Percentiles rank a stretch among this genome's conserved stretches.
phyloP scores from a whole-genome alignment of 2,888 invertebrate genomes.

The Empis stercorea region DNA sequence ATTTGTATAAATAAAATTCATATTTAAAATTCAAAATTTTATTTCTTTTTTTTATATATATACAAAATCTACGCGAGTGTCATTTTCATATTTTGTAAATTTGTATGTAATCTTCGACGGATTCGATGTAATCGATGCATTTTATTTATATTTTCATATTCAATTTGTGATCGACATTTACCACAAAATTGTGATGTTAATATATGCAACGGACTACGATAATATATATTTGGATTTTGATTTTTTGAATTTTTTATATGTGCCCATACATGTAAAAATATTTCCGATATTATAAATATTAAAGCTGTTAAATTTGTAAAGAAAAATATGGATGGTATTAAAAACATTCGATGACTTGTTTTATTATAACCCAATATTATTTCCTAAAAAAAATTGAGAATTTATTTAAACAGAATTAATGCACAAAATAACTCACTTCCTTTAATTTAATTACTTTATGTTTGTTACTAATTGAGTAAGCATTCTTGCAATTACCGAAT shows the following conservation, averaged over 20 bases:
- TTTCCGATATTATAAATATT: conserved; percentile 43
- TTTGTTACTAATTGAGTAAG: too few relatives aligned
- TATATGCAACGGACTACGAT: conserved; percentile 56
- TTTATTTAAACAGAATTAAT: not conserved
- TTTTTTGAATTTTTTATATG: conserved; percentile 52
- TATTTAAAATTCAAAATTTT: not conserved
- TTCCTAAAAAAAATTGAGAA: conserved; percentile 19
- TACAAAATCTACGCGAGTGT: conserved; percentile 11
- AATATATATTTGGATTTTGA: conserved; percentile 45
- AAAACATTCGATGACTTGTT: conserved; percentile 40
- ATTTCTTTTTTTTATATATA: conserved; percentile 16
- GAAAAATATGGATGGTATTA: conserved; percentile 47
- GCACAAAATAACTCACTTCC: too few relatives aligned
- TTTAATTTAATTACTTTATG: too few relatives aligned
- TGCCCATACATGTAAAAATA: conserved; percentile 51
- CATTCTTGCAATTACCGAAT: too few relatives aligned
- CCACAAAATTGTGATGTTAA: conserved; percentile 57
- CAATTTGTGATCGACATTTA: conserved; percentile 47
- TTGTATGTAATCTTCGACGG: conserved; percentile 22
- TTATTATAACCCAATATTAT: conserved; percentile 31
- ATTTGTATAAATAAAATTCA: not conserved
- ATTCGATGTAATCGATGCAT: conserved; percentile 51
- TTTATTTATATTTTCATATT: conserved; percentile 48
- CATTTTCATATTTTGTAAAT: conserved; percentile 29
- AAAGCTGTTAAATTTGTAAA: conserved; percentile 42